Evolutionary conservation across 2,888 invertebrate genomes (phyloP).

Genomic region (Apoda limacodes): DNA sequence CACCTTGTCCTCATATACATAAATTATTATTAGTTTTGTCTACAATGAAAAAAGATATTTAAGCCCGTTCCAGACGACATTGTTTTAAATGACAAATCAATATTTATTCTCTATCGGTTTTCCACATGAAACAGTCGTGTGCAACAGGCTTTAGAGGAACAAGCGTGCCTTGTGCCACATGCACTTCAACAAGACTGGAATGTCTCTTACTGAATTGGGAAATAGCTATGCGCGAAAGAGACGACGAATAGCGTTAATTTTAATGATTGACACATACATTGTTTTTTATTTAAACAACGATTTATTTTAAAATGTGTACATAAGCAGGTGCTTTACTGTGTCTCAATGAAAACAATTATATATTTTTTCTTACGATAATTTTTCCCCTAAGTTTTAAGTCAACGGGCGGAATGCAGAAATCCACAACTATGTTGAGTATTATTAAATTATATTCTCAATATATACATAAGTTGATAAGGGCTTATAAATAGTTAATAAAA

Average conservation of each 20-base stretch:
- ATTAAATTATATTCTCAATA: slow-evolving; percentile 48
- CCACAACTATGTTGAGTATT: slow-evolving; percentile 71
- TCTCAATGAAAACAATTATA: slow-evolving; percentile 43
- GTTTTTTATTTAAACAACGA: no score
- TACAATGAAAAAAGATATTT: no score
- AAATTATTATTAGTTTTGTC: no score
- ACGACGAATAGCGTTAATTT: background rate
- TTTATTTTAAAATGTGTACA: no score
- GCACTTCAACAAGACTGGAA: slow-evolving; percentile 68
- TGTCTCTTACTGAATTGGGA: slow-evolving; percentile 62
- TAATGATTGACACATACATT: no score
- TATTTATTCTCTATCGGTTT: slow-evolving; percentile 2
- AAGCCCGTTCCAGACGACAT: no score
- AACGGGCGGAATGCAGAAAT: slow-evolving; percentile 71
- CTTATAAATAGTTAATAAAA: slow-evolving; percentile 54
- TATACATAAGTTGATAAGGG: slow-evolving; percentile 64
- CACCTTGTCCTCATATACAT: slow-evolving; percentile 30
- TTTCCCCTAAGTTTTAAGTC: slow-evolving; percentile 63
- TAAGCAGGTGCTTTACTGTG: no score
- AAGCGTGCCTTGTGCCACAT: slow-evolving; percentile 33
- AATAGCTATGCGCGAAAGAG: slow-evolving; percentile 36
- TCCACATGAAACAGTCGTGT: slow-evolving; percentile 4
- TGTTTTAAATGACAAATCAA: no score
- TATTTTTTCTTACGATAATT: slow-evolving; percentile 38
- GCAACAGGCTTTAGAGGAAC: slow-evolving; percentile 26